These are phyloP conservation scores for Hypolimnas misippus DNA, from an alignment of 2,888 invertebrate species.

Conservation along the genomic window DNA sequence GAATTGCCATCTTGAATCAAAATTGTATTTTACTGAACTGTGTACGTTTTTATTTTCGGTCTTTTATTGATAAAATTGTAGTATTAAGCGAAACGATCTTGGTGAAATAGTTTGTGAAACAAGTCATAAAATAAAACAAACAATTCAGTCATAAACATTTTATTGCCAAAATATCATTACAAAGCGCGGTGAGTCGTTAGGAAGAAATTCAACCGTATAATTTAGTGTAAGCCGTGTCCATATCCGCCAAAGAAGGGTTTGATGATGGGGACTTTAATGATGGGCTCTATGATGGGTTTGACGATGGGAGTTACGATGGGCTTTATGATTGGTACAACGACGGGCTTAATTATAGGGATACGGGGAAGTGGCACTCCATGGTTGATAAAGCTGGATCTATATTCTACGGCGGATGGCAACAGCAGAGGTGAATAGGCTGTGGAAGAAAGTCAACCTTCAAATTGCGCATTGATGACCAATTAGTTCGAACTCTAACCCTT, in stretches of 20 bases:
- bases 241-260: conserved; percentile 37
- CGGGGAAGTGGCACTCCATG: too few species aligned
- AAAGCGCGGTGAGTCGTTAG: conserved; percentile 38
- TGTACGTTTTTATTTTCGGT: not conserved
- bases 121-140: conserved; percentile 40
- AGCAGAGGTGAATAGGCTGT: conserved; percentile 45
- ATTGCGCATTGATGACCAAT: conserved; percentile 23
- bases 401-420: conserved; percentile 50
- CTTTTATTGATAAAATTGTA: not conserved
- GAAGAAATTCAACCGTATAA: conserved; percentile 8
- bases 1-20: not conserved
- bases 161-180: conserved; percentile 35
- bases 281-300: conserved; percentile 35
- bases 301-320: conserved; percentile 46
- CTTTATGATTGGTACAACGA: too few species aligned
- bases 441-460: conserved; percentile 44
- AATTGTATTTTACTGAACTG: not conserved
- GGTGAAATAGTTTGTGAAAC: not conserved
- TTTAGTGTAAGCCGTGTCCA: conserved; percentile 9
- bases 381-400: conserved; percentile 61
- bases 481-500: conserved; percentile 7
- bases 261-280: conserved; percentile 34
- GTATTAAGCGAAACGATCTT: not conserved
- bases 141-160: conserved; percentile 39
- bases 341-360: too few species aligned